Percentiles rank a stretch among this genome's conserved stretches.
phyloP scores from a whole-genome alignment of 2,888 invertebrate species.

The Drosophila monieri region DNA sequence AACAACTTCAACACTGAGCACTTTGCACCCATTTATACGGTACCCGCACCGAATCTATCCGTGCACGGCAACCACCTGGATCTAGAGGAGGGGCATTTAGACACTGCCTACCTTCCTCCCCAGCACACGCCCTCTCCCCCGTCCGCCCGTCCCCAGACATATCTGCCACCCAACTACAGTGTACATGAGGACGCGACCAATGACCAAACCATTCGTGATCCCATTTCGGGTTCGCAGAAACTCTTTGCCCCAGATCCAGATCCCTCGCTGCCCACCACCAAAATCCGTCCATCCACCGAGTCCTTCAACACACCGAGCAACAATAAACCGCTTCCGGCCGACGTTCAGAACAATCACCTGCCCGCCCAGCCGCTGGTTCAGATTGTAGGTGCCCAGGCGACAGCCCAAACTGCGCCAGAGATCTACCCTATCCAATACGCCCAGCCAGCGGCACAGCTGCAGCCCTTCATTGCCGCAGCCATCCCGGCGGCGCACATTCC shows the following conservation, averaged over 20 bases:
- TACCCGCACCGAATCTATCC: conserved; percentile 91
- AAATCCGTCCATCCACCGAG: conserved; percentile 83
- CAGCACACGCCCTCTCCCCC: conserved; percentile 39
- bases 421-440: conserved; percentile 84
- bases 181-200: conserved; percentile 85
- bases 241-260: conserved; percentile 85
- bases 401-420: conserved; percentile 84
- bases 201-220: conserved; percentile 83
- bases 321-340: conserved; percentile 81
- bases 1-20: conserved; percentile 91
- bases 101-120: conserved; percentile 74
- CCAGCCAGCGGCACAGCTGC: conserved; percentile 82
- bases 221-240: conserved; percentile 83
- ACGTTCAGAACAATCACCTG: conserved; percentile 81
- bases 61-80: conserved; percentile 77
- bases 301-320: conserved; percentile 84
- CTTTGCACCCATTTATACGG: conserved; percentile 93
- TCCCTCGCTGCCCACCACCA: conserved; percentile 83
- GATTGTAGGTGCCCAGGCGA: conserved; percentile 83
- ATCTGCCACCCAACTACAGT: conserved; percentile 83
- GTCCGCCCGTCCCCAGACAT: conserved; percentile 53
- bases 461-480: conserved; percentile 81
- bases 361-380: conserved; percentile 80
- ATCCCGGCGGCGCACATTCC: conserved; percentile 77
- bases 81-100: conserved; percentile 73